Base-by-base conservation (phyloP, 2,797 vertebrate species). In the Borostomias antarcticus region DNA sequence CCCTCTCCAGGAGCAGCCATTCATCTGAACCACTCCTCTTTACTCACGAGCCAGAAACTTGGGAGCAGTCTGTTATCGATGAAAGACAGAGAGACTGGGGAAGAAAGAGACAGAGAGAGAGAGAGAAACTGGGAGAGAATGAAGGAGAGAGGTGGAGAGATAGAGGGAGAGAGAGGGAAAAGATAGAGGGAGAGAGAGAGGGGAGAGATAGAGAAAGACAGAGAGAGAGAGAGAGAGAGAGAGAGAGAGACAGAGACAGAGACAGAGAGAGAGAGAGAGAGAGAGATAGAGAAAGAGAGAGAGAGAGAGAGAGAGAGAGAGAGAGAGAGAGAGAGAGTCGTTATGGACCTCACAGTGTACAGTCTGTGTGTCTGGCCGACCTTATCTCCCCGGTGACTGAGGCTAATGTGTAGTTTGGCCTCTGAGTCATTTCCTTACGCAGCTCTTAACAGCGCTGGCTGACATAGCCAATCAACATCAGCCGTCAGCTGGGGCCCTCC, bases 21-120 rank as follows among this genome's bases (percentile, higher is more conserved):
- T 83, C 80, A 81, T 80, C 76, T 60, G 63, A 81, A 67, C 75
- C 69, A 19, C 43, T 56, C 67, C 32, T 57, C 58, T 83, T 85
- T 83, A 76, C 82, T 83, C 79, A 78, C 81, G 72, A 75, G 74
- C 81, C 80, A 81, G 82, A 82, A 64, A 68, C 67, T 76, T 64
- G 69, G n/a, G 69, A 77, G 77, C 48, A 29, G 62, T 64, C 58
- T 63, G 66, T 67, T 76, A 47, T 78, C 60, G 60, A 63, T 64
- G 72, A 47, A 37, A 59, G 45, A 64, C 37, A 68, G 54, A 62
- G 48, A 60, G 62, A 19, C 13, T 8, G 52, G 21, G 30, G 4
- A 57, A 26, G 50, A 13, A 21, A 26, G 82, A 69, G 66, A 78
- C 71, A 69, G 15, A 43, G 53, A 51, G 70, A 74, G 68, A 63